phyloP scores from a whole-genome alignment of 2,797 vertebrate species.

The Fundulus diaphanus region DNA sequence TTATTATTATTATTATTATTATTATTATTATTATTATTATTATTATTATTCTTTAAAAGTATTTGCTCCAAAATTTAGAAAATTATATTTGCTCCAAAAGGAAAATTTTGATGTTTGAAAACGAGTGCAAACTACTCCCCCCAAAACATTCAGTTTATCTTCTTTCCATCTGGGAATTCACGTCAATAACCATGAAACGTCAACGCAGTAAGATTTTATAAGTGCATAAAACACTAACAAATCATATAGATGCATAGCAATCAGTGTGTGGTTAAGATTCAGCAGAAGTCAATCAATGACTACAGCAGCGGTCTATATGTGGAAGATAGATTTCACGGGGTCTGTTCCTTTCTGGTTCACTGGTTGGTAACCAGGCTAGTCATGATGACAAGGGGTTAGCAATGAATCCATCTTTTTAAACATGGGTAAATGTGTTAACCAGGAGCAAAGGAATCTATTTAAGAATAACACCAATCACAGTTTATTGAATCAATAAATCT shows the following conservation, averaged over 20 bases:
- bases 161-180: neutral
- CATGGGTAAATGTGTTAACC: neutral
- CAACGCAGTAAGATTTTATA: constrained; percentile 21
- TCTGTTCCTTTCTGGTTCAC: neutral
- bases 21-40: too few relatives aligned
- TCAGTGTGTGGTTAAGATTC: constrained; percentile 17
- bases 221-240: constrained; percentile 20
- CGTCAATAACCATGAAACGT: neutral
- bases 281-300: constrained; percentile 45
- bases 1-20: too few relatives aligned
- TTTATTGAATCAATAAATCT: neutral
- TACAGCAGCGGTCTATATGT: constrained; percentile 2
- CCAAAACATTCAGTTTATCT: neutral
- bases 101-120: neutral
- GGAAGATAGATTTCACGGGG: constrained; percentile 35
- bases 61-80: too few relatives aligned
- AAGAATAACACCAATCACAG: neutral
- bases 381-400: neutral
- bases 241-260: constrained; percentile 24
- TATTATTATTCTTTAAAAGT: too few relatives aligned
- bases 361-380: neutral
- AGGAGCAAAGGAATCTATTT: neutral
- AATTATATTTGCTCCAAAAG: neutral
- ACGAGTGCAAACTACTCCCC: neutral
- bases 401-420: neutral